Evolutionary conservation across 1,140 invertebrate genomes (phyloP), one percentile per base, ranked within the genome.

Genomic region (Octopus bimaculoides): DNA sequence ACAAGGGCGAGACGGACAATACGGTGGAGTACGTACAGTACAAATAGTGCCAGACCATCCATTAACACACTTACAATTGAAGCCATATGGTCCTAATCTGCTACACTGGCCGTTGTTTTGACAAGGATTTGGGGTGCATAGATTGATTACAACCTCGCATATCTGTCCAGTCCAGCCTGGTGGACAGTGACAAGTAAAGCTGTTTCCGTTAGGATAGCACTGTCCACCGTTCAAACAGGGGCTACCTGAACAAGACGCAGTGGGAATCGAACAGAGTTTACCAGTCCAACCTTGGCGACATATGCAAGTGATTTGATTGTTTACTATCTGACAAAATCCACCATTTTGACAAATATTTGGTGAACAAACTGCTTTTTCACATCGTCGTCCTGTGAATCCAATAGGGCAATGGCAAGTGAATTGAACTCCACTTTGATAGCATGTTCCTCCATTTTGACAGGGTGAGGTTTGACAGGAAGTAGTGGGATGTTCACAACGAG

Each of bases 371-470:
- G 79, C 74, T 10, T 9, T 20, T 14, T 79, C 56, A 74, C 81
- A 81, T 0, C n/a, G 41, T 66, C 17, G 55, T 61, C 81, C 81
- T 14, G 41, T 69, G 78, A 78, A 81, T 3, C 75, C 74, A 12
- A 4, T 4, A 4, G 54, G 41, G 74, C 81, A 81, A 12, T 14
- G 10, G 77, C 81, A 81, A 8, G 9, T 20, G 61, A 71, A 81
- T 6, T 20, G 54, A 69, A n/a, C 61, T 26, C n/a, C 75, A 41
- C 26, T 73, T 54, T 79, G 55, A 5, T 74, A 7, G 77, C 81
- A 81, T 41, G 17, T 17, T 41, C 74, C 81, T 20, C 61, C 41
- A 54, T 81, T 69, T 41, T 79, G n/a, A 74, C 81, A 80, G 5
- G 26, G 26, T 41, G 26, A 41, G 2, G 26, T 1, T 41, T 41